Base-by-base conservation (phyloP, 1,140 invertebrate genomes). In the Sycobia sp. region DNA sequence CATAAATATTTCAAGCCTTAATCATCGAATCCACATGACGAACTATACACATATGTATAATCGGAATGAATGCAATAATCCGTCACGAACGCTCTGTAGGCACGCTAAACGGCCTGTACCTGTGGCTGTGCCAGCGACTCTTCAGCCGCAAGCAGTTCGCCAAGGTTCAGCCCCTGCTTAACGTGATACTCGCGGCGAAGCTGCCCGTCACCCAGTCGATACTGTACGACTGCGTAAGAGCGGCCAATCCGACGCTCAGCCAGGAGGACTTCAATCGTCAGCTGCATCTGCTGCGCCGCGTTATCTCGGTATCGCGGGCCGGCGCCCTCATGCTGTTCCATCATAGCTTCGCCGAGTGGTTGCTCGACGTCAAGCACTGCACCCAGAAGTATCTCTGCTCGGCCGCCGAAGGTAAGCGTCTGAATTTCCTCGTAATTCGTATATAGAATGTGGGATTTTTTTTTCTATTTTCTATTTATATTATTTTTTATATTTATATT, bases 331-430 rank as follows among this genome's bases (percentile, higher is more conserved):
- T 90, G 67, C 82, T 94, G 3, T 94, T 95, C 77, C 94, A 96
- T 77, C 91, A 92, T 73, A 96, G 93, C 62, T 97, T 97, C 77
- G 90, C 94, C 9, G 92, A 95, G 72, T 98, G 95, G 95, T 78
- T 98, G 41, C 80, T 94, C 22, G 95, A 98, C 80, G 95, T 97
- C 0, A 98, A 98, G 80, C 95, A 97, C 72, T 97, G 95, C 75
- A 97, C 95, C 11, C 91, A 94, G 67, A 94, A 95, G 70, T 98
- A 95, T 77, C 82, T 97, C 41, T 97, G 95, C 75, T 89, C 90
- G 62, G 90, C 92, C 1, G 84, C 86, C 36, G 91, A 94, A 72
- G 63, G 62, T 63, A 9, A 7, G 32, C 4, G 14, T 47, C 0
- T 23, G 29, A 25, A 22, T 8, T n/a, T 22, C 18, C 10, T 18